phyloP scores from a whole-genome alignment of 2,113 vertebrate genomes.

The Delphinapterus leucas region DNA sequence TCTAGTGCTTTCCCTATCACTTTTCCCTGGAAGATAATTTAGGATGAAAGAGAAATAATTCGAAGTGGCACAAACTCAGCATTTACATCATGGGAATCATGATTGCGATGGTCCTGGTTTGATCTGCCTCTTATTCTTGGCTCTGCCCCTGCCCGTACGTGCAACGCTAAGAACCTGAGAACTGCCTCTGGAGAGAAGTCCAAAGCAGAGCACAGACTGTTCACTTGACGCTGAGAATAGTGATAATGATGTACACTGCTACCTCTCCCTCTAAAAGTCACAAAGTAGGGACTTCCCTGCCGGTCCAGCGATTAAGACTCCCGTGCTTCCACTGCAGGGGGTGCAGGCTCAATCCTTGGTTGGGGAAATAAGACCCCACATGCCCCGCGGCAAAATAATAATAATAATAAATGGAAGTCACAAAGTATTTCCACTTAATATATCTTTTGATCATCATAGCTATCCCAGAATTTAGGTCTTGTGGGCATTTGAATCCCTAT shows the following conservation, averaged over 20 bases:
- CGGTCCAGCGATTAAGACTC: not conserved
- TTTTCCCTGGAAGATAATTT: not conserved
- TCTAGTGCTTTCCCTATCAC: not conserved
- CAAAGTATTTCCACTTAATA: not conserved
- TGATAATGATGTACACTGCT: accelerated
- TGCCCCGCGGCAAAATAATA: not conserved
- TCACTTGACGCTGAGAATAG: not conserved
- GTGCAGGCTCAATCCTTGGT: not conserved
- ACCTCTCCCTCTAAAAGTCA: not conserved
- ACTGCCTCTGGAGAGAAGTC: not conserved
- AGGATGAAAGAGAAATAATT: not conserved
- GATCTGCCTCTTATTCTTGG: not conserved
- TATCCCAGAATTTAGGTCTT: not conserved
- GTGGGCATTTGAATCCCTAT: not conserved
- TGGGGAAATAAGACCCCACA: not conserved
- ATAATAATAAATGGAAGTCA: not conserved
- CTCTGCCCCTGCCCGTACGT: not conserved
- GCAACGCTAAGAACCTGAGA: not conserved
- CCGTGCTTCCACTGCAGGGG: accelerated
- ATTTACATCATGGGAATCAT: not conserved
- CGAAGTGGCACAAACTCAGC: not conserved
- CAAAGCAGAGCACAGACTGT: not conserved
- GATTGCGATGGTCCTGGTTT: not conserved
- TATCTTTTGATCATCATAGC: not conserved
- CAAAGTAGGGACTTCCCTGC: not conserved